Evolutionary conservation across 2,888 invertebrate species (phyloP).

Genomic region (Brachyopa scutellaris): DNA sequence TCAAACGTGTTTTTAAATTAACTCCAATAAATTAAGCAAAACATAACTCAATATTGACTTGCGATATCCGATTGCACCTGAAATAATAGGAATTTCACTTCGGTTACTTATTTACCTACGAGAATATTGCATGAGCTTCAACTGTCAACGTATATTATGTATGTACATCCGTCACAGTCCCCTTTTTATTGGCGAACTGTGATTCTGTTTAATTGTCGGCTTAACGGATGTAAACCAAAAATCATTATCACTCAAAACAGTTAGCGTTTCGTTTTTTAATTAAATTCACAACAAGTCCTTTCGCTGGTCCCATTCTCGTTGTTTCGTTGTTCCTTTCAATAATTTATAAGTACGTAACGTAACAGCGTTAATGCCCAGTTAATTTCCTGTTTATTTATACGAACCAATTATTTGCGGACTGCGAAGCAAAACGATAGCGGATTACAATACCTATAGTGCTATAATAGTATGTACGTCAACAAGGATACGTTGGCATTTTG

Average conservation of each 20-base stretch:
- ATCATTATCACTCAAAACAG: not conserved
- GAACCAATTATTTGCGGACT: not conserved
- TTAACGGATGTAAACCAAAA: not conserved
- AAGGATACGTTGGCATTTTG: too few relatives aligned
- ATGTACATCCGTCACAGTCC: conserved; percentile 3
- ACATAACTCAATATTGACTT: too few relatives aligned
- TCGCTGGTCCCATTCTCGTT: not conserved
- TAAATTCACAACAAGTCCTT: conserved; percentile 6
- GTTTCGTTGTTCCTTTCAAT: not conserved
- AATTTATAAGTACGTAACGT: not conserved
- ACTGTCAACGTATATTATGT: not conserved
- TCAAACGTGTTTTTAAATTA: too few relatives aligned
- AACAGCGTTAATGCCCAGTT: not conserved
- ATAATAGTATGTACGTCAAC: not conserved
- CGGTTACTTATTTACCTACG: not conserved
- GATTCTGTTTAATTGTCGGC: conserved; percentile 7
- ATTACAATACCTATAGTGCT: not conserved
- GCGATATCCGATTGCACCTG: too few relatives aligned
- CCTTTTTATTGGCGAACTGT: conserved; percentile 3
- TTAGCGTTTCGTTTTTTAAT: not conserved
- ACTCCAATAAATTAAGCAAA: too few relatives aligned
- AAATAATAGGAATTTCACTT: not conserved
- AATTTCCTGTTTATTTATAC: not conserved
- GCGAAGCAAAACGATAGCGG: not conserved
- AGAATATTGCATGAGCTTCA: not conserved